A percentile compares a stretch with the other conserved stretches of the same genome.
These are phyloP conservation scores for Tyto alba DNA, from an alignment of 2,113 vertebrate species.

Conservation along the genomic window DNA sequence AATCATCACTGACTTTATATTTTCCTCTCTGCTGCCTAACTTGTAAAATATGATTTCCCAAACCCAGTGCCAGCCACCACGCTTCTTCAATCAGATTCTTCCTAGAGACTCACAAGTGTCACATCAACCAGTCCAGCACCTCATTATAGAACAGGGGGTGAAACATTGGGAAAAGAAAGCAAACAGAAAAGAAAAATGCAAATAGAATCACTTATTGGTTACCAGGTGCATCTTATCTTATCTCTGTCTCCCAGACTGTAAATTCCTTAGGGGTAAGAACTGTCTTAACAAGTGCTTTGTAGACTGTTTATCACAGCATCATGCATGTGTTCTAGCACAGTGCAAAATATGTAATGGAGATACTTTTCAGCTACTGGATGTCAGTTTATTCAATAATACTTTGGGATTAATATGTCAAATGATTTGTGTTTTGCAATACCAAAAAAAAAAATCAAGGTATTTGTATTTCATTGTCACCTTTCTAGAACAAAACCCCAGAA, in stretches of 20 bases:
- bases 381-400: background rate
- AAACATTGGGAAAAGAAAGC: conserved; percentile 42
- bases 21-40: conserved; percentile 25
- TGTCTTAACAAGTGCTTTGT: conserved; percentile 35
- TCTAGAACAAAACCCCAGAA: background rate
- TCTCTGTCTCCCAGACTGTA: conserved; percentile 36
- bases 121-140: conserved; percentile 38
- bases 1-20: background rate
- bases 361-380: background rate
- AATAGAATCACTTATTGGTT: conserved; percentile 53
- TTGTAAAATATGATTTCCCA: background rate
- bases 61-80: conserved; percentile 5
- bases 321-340: background rate
- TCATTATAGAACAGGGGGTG: conserved; percentile 48
- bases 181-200: conserved; percentile 56
- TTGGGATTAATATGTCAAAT: background rate
- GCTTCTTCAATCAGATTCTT: conserved; percentile 27
- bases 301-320: conserved; percentile 1
- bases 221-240: conserved; percentile 61
- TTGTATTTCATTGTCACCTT: background rate
- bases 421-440: background rate
- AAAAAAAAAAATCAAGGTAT: background rate
- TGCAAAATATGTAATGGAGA: background rate
- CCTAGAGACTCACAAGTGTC: background rate
- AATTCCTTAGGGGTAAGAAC: conserved; percentile 24